Percentiles rank a stretch among this genome's conserved stretches.
Evolutionary conservation across 2,113 vertebrate species (phyloP).

Genomic region (Scatophagus argus): DNA sequence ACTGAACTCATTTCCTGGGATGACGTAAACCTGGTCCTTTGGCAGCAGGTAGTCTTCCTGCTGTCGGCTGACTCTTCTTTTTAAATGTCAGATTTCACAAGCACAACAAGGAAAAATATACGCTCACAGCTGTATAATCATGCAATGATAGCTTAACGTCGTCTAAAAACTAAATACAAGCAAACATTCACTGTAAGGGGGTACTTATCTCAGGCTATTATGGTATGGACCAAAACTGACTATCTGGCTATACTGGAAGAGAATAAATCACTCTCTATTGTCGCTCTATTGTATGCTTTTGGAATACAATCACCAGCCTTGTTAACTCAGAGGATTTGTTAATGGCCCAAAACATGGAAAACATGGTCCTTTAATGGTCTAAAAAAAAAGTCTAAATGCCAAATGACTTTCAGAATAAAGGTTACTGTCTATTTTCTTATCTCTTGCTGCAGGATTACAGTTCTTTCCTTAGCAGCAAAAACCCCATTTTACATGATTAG

Average conservation of each 20-base stretch:
- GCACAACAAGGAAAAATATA: neutral
- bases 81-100: constrained; percentile 10
- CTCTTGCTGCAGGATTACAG: constrained; percentile 13
- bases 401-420: neutral
- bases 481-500: neutral
- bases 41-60: neutral
- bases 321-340: neutral
- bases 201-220: neutral
- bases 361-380: neutral
- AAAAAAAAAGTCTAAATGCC: neutral
- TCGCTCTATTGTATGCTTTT: neutral
- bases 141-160: constrained; percentile 16
- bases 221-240: neutral
- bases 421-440: neutral
- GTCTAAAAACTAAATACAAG: neutral
- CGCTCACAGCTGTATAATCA: neutral
- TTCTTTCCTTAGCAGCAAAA: constrained; percentile 12
- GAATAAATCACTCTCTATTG: neutral
- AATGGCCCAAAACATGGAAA: constrained; percentile 14
- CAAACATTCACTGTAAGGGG: neutral
- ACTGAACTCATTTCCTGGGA: neutral
- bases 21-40: constrained; percentile 10
- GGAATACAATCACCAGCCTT: neutral
- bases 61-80: neutral
- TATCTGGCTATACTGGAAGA: neutral